Percentiles rank a stretch among this genome's conserved stretches.
phyloP scores from a whole-genome alignment of 2,797 vertebrate species.

The Sebastes steindachneri region DNA sequence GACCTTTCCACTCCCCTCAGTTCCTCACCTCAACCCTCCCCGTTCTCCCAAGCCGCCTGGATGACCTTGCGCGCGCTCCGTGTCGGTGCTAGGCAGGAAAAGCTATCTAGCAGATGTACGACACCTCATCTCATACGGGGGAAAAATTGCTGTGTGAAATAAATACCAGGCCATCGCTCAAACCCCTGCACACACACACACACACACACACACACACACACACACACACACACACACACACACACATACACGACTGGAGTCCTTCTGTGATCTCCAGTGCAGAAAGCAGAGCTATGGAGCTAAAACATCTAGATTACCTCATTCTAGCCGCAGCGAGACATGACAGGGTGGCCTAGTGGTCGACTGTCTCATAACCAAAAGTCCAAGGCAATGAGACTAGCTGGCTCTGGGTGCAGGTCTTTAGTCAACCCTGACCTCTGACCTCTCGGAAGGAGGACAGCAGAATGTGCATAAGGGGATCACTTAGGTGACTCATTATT shows the following conservation, averaged over 20 bases:
- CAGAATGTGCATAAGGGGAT: not conserved
- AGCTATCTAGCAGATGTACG: conserved; percentile 79
- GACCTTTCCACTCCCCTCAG: conserved; percentile 33
- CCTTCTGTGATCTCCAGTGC: conserved; percentile 38
- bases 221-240: not conserved
- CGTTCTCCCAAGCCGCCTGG: conserved; percentile 42
- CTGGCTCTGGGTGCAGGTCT: not conserved
- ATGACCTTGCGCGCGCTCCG: conserved; percentile 71
- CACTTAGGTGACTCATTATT: not conserved
- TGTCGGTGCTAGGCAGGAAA: conserved; percentile 65
- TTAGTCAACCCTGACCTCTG: conserved; percentile 9
- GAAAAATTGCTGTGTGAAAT: conserved; percentile 76
- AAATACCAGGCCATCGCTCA: conserved; percentile 74
- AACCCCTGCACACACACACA: not conserved
- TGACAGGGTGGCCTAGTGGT: not conserved
- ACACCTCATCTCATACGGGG: conserved; percentile 74
- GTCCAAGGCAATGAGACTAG: not conserved
- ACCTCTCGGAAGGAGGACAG: not conserved
- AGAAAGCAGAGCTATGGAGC: conserved; percentile 32
- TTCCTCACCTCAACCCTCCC: conserved; percentile 49
- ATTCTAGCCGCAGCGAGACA: conserved; percentile 9
- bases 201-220: not conserved
- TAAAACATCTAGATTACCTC: conserved; percentile 29
- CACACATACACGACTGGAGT: not conserved
- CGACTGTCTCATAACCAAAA: not conserved